Base-by-base conservation (phyloP, 2,797 vertebrate genomes). In the Pantherophis alleghaniensis region DNA sequence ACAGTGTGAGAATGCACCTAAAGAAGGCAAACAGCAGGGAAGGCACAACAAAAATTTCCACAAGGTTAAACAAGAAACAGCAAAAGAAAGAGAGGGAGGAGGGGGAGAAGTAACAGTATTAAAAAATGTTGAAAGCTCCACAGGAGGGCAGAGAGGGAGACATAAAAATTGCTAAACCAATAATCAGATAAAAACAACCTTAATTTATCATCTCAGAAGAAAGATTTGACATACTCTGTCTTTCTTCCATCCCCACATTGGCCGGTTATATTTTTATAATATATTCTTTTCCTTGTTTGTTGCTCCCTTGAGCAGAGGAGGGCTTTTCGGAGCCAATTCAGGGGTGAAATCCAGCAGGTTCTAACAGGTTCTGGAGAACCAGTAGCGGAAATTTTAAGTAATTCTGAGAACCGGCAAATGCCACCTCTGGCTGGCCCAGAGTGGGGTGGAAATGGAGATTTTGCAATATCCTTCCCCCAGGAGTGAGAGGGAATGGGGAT, bases 1-100 rank as follows among this genome's bases (percentile, higher is more conserved):
- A 90, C 92, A 93, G 28, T 51, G 55, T 0, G 3, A 92, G 37
- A 74, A 79, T 16, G 32, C 32, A 28, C 60, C 37, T 24, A 26
- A 47, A 94, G 32, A 93, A 91, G 89, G 56, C 42, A 92, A 79
- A 37, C 83, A 89, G 57, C 42, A 59, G 90, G 92, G 87, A 93
- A 88, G n/a, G 91, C 59, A 93, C 74, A 93, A 57, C 37, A 91
- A 91, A 16, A 53, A 83, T 91, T 94, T 86, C 55, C 24, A 7
- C 5, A 79, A 91, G 86, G n/a, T 32, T 57, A 94, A 95, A 94
- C 26, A 88, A 42, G 88, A 86, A n/a, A 55, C 93, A 94, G 16
- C 57, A 91, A 59, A 61, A n/a, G 14, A 93, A 92, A 22, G 37
- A 83, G 20, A 83, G 74, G 4, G 74, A 47, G 74, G 20, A 24